A percentile compares a stretch with the other conserved stretches of the same genome.
phyloP scores from a whole-genome alignment of 2,113 vertebrate species.

The Salvelinus namaycush region DNA sequence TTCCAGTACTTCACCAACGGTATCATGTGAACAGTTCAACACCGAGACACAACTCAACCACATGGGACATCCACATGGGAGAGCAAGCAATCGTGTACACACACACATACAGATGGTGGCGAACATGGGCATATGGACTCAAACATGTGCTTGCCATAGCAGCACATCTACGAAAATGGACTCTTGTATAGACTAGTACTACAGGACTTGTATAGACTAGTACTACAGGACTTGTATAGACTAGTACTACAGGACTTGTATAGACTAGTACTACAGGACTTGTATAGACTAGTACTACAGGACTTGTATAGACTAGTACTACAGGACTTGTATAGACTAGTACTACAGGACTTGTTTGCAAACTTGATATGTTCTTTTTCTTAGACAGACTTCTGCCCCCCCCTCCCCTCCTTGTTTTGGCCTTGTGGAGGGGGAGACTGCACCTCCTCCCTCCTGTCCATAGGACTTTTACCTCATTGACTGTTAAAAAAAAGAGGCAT shows the following conservation, averaged over 20 bases:
- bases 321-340: background rate
- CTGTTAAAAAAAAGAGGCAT: no score
- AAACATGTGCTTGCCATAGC: background rate
- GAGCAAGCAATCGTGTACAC: background rate
- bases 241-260: no score
- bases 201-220: background rate
- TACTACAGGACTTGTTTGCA: background rate
- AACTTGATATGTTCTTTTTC: constrained; percentile 15
- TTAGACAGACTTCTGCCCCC: background rate
- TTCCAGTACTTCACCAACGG: constrained; percentile 99
- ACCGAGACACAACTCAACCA: background rate
- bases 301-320: no score
- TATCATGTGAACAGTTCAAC: constrained; percentile 85
- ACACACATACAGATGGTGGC: background rate
- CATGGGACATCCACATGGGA: background rate
- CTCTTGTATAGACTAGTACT: background rate
- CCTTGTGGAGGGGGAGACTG: background rate
- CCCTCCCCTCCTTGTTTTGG: constrained; percentile 1
- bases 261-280: no score
- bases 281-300: no score
- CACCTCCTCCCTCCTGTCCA: background rate
- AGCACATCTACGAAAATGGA: background rate
- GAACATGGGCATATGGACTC: background rate
- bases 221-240: no score
- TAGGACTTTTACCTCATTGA: background rate